Percentiles rank a stretch among this genome's conserved stretches.
Evolutionary conservation across 2,113 vertebrate species (phyloP).

Genomic region (Platycercus adscitus): DNA sequence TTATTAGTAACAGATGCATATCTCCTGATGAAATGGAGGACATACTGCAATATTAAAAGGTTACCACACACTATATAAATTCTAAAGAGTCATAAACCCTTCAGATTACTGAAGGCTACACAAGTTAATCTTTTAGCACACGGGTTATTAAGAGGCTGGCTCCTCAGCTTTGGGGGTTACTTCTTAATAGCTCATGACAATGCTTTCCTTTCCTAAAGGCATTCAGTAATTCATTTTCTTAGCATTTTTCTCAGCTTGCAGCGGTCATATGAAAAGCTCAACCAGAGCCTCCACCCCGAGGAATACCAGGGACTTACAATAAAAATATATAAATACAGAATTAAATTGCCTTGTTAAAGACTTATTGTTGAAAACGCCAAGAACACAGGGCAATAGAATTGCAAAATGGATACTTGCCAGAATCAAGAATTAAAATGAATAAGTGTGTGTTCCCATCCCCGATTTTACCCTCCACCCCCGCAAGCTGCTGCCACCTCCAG

Average conservation of each 20-base stretch:
- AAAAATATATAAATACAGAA: neutral
- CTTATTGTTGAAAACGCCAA: neutral
- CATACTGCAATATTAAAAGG: neutral
- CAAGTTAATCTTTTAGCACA: neutral
- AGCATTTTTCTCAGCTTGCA: neutral
- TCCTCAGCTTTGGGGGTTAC: neutral
- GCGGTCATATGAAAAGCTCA: neutral
- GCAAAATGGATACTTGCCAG: neutral
- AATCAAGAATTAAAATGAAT: neutral
- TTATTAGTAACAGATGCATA: conserved; percentile 59
- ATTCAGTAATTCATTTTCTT: neutral
- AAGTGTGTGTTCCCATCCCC: neutral
- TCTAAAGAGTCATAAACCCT: neutral
- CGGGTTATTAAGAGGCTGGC: neutral
- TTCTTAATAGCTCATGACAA: neutral
- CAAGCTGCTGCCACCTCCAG: neutral
- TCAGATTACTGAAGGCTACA: neutral
- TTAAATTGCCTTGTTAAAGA: neutral
- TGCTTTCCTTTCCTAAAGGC: neutral
- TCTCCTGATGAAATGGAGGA: neutral
- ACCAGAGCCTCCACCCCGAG: neutral
- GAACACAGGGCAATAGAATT: neutral
- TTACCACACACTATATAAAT: neutral
- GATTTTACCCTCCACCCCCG: neutral
- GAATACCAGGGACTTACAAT: neutral